A percentile compares a stretch with the other conserved stretches of the same genome.
These are phyloP conservation scores for Trematomus loennbergii DNA, from an alignment of 2,113 vertebrate species.

Conservation along the genomic window DNA sequence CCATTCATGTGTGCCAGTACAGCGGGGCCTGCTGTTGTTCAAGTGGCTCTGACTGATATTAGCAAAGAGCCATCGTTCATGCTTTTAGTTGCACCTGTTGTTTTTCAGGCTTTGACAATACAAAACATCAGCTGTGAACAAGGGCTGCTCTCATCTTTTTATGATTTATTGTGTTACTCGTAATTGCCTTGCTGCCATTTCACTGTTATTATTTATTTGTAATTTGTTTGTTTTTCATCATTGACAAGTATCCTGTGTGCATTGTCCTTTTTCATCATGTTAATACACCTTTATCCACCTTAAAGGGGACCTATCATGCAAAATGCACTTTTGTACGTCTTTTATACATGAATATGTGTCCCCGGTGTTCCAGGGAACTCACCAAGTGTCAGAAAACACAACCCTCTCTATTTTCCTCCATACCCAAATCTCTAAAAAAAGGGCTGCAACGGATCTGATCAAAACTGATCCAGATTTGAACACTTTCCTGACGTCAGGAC, in stretches of 20 bases:
- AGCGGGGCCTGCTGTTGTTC: background rate
- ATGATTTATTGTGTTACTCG: background rate
- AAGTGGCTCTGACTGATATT: slow-evolving; percentile 1
- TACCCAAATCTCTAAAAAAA: no score
- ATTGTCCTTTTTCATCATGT: background rate
- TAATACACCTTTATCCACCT: background rate
- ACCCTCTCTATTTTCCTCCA: no score
- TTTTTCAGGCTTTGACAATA: slow-evolving; percentile 23
- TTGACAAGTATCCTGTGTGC: background rate
- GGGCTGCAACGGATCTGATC: no score
- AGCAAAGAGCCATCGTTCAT: slow-evolving; percentile 7
- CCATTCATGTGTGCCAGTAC: background rate
- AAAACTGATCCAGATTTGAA: no score
- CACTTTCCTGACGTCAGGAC: no score
- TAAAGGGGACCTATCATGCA: no score
- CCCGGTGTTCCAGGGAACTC: no score
- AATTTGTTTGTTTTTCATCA: slow-evolving; percentile 6
- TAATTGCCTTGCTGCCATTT: slow-evolving; percentile 22
- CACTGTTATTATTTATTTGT: background rate
- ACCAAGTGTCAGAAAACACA: no score
- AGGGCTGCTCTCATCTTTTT: background rate
- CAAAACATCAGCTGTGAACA: slow-evolving; percentile 18
- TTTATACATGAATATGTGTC: no score
- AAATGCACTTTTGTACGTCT: no score
- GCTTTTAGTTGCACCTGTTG: slow-evolving; percentile 36